Conservation (phyloP, 2,797 vertebrate genomes). For the Muraenolepis orangiensis region DNA sequence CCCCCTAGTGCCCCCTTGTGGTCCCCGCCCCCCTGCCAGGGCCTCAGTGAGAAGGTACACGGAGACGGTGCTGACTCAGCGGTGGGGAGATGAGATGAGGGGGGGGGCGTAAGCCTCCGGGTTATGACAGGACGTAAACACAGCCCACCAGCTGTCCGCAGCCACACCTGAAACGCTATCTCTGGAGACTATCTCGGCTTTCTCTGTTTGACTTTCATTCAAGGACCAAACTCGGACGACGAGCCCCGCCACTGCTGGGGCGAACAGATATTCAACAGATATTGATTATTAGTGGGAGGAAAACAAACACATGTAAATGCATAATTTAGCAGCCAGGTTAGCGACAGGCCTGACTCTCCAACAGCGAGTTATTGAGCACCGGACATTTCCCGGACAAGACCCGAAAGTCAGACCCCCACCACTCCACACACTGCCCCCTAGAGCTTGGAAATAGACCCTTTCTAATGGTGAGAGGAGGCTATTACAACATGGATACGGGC, state of each 20-base stretch:
- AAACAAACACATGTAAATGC: neutral
- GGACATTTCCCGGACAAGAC: neutral
- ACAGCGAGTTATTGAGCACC: neutral
- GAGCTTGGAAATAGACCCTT: neutral
- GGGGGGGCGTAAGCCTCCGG: neutral
- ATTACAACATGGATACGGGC: neutral
- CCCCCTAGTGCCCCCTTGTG: neutral
- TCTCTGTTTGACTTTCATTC: too few species aligned
- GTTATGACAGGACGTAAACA: constrained; percentile 24
- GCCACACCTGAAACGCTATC: constrained; percentile 22
- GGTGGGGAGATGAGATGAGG: neutral
- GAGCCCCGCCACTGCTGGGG: too few species aligned
- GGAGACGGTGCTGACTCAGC: neutral
- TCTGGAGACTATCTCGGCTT: too few species aligned
- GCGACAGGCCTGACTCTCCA: neutral
- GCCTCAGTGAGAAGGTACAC: too few species aligned
- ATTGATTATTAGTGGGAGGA: neutral
- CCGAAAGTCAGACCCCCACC: neutral
- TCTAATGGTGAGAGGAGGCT: neutral
- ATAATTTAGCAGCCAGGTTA: neutral
- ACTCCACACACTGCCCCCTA: neutral
- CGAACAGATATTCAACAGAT: neutral
- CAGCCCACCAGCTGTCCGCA: constrained; percentile 12
- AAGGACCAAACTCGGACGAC: neutral
- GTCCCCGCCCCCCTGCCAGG: neutral